These are phyloP conservation scores for Brachypalpus laphriformis DNA, from an alignment of 2,888 invertebrate genomes.

Conservation along the genomic window DNA sequence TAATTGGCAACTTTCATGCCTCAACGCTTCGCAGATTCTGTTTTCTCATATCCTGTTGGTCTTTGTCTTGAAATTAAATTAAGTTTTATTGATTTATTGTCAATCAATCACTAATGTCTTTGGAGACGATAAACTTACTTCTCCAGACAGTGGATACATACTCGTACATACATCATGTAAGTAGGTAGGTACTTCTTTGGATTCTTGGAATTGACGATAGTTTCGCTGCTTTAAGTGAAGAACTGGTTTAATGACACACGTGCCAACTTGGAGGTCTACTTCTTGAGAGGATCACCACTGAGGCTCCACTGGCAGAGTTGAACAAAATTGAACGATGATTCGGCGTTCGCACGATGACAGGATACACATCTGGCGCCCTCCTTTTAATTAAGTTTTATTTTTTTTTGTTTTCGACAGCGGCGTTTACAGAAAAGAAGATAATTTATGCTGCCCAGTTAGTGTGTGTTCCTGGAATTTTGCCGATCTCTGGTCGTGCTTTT, in stretches of 20 bases:
- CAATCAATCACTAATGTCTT: constrained; percentile 48
- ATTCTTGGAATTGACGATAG: constrained; percentile 43
- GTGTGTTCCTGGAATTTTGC: constrained; percentile 65
- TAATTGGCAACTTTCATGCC: constrained; percentile 60
- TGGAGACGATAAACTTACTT: constrained; percentile 45
- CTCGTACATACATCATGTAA: not conserved
- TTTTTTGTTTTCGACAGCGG: constrained; percentile 53
- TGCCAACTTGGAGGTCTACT: constrained; percentile 56
- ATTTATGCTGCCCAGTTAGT: constrained; percentile 64
- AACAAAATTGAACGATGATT: constrained; percentile 64
- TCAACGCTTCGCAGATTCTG: constrained; percentile 14
- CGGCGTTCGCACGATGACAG: constrained; percentile 67
- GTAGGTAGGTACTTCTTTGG: not conserved
- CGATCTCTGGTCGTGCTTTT: constrained; percentile 29
- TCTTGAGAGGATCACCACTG: constrained; percentile 36
- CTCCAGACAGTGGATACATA: constrained; percentile 24
- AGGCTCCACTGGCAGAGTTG: not conserved
- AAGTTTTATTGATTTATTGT: constrained; percentile 68
- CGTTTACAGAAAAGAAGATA: constrained; percentile 51
- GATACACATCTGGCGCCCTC: constrained; percentile 73
- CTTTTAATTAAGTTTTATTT: constrained; percentile 66
- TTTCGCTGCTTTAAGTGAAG: not conserved
- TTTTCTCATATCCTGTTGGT: constrained; percentile 35
- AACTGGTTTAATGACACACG: constrained; percentile 71
- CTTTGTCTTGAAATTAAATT: constrained; percentile 54